Conservation (phyloP, 2,888 invertebrate genomes). For the Netelia melanura region DNA sequence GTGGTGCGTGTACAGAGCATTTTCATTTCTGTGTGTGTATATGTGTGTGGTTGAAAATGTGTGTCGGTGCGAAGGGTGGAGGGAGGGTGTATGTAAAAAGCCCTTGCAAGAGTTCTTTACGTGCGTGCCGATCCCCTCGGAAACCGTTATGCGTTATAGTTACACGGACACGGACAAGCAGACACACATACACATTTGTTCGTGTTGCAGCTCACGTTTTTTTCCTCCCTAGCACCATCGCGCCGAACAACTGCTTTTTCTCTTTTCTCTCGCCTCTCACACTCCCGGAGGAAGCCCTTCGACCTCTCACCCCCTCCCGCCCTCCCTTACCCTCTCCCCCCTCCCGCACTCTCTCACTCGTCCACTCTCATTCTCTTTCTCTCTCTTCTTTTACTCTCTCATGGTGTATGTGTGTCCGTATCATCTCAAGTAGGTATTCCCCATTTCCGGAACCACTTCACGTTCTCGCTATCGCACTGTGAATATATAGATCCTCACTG, state of each 20-base stretch:
- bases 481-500: slow-evolving; percentile 33
- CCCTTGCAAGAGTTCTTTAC: slow-evolving; percentile 51
- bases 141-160: slow-evolving; percentile 54
- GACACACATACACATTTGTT: slow-evolving; percentile 13
- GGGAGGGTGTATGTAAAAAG: not conserved
- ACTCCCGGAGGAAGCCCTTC: not conserved
- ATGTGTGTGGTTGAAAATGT: slow-evolving; percentile 21
- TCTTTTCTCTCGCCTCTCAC: slow-evolving; percentile 22
- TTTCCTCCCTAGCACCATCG: not conserved
- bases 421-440: slow-evolving; percentile 31
- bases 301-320: not conserved
- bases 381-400: not conserved
- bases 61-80: slow-evolving; percentile 10
- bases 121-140: slow-evolving; percentile 56
- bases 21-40: slow-evolving; percentile 60
- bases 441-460: slow-evolving; percentile 60
- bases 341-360: not conserved
- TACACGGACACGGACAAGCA: slow-evolving; percentile 25
- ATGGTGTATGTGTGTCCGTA: not conserved
- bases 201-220: slow-evolving; percentile 13
- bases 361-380: slow-evolving; percentile 1
- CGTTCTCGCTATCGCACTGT: slow-evolving; percentile 51
- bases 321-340: slow-evolving; percentile 1
- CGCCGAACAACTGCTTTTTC: not conserved
- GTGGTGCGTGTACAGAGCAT: slow-evolving; percentile 74